Conservation (phyloP, 2,797 vertebrate genomes). For the Xiphophorus birchmanni region DNA sequence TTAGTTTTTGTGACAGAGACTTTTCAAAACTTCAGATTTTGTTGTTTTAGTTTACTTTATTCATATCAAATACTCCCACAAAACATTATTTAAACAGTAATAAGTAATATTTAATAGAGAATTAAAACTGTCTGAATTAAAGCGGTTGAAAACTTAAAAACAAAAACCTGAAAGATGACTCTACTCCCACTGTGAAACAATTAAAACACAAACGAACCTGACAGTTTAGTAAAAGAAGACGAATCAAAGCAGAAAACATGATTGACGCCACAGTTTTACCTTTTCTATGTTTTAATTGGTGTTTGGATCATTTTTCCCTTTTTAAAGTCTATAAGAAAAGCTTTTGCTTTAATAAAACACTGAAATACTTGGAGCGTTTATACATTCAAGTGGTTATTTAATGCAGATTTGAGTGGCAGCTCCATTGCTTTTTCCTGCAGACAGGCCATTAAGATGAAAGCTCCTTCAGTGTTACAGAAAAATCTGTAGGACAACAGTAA, state of each 20-base stretch:
- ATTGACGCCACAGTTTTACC: not conserved
- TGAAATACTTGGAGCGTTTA: not conserved
- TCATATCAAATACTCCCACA: too few species aligned
- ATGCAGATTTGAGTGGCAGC: not conserved
- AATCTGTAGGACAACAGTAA: not conserved
- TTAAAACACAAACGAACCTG: not conserved
- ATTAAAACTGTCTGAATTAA: too few species aligned
- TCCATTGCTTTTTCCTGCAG: not conserved
- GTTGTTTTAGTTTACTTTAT: too few species aligned
- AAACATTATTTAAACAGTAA: too few species aligned
- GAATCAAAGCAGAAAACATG: not conserved
- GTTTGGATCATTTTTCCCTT: not conserved
- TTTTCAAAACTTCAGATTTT: too few species aligned
- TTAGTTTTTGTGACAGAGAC: too few species aligned
- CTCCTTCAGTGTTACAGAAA: not conserved
- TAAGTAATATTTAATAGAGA: too few species aligned
- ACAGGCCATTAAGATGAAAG: not conserved
- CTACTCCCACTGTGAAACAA: not conserved
- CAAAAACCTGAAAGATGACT: not conserved
- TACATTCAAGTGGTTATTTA: constrained; percentile 6
- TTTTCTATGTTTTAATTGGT: constrained; percentile 1
- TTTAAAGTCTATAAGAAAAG: not conserved
- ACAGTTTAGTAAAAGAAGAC: not conserved
- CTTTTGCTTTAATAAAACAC: constrained; percentile 3
- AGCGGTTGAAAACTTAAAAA: too few species aligned